Percentiles rank a stretch among this genome's conserved stretches.
Conservation (phyloP, 1,140 invertebrate species). For the Papilio machaon region DNA sequence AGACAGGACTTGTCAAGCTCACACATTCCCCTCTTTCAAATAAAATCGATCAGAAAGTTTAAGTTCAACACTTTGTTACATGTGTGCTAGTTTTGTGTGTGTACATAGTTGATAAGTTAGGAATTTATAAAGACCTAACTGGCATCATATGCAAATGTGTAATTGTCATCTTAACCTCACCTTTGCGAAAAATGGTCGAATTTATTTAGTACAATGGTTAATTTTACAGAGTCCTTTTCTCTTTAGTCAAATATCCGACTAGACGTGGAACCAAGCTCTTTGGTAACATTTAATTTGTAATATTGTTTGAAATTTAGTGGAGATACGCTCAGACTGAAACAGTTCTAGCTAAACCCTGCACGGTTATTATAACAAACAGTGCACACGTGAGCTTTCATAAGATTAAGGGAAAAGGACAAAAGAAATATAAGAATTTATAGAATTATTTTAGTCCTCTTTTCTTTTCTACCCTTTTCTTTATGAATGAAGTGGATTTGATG, state of each 20-base stretch:
- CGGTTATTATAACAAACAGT: constrained; percentile 25
- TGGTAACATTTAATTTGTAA: constrained; percentile 45
- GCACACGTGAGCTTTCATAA: constrained; percentile 6
- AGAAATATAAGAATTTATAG: neutral
- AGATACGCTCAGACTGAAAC: constrained; percentile 27
- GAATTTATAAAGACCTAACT: too few species aligned
- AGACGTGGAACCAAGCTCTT: constrained; percentile 43
- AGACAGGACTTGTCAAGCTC: neutral
- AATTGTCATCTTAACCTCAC: neutral
- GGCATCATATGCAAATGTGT: neutral
- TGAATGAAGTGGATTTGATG: too few species aligned
- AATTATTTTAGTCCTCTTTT: neutral
- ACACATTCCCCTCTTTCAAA: neutral
- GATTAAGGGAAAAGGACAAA: neutral
- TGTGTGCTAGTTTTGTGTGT: neutral
- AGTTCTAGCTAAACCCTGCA: constrained; percentile 28
- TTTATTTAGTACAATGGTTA: neutral
- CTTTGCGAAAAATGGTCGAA: neutral
- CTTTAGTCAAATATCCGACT: constrained; percentile 42
- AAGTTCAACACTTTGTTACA: neutral
- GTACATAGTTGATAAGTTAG: neutral
- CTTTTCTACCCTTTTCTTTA: too few species aligned
- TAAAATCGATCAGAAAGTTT: neutral
- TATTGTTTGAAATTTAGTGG: constrained; percentile 62
- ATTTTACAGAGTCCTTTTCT: neutral